Percentiles rank a stretch among this genome's conserved stretches.
Evolutionary conservation across 1,140 invertebrate genomes (phyloP).

Genomic region (Caenorhabditis elegans): DNA sequence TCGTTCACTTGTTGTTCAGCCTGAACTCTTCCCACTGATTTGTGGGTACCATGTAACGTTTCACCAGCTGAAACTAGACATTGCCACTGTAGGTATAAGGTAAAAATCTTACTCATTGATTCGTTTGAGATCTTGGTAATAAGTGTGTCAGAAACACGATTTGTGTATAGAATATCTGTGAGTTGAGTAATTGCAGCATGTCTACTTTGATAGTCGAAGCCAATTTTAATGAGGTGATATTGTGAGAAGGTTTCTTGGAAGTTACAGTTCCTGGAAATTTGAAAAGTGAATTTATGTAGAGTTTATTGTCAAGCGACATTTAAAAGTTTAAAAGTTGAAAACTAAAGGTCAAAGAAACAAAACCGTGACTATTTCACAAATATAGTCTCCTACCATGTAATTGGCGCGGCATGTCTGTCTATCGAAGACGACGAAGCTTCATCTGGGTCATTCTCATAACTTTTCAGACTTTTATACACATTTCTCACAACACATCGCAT

Average conservation of each 20-base stretch:
- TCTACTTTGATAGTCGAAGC: neutral
- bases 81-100: neutral
- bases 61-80: neutral
- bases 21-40: neutral
- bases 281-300: too few relatives aligned
- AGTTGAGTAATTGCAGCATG: neutral
- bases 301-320: too few relatives aligned
- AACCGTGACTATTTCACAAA: too few relatives aligned
- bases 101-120: neutral
- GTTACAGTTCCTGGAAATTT: neutral
- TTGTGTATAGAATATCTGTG: neutral
- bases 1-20: neutral
- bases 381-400: neutral
- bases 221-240: neutral
- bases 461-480: neutral
- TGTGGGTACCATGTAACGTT: neutral
- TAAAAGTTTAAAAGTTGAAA: too few relatives aligned
- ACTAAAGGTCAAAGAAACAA: too few relatives aligned
- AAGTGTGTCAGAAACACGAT: neutral
- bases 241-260: neutral
- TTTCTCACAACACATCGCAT: neutral
- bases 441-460: neutral
- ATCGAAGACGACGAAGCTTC: neutral
- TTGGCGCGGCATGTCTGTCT: neutral
- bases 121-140: conserved; percentile 4